A percentile compares a stretch with the other conserved stretches of the same genome.
Conservation (phyloP, 2,797 vertebrate species). For the Phalanger gymnotis region DNA sequence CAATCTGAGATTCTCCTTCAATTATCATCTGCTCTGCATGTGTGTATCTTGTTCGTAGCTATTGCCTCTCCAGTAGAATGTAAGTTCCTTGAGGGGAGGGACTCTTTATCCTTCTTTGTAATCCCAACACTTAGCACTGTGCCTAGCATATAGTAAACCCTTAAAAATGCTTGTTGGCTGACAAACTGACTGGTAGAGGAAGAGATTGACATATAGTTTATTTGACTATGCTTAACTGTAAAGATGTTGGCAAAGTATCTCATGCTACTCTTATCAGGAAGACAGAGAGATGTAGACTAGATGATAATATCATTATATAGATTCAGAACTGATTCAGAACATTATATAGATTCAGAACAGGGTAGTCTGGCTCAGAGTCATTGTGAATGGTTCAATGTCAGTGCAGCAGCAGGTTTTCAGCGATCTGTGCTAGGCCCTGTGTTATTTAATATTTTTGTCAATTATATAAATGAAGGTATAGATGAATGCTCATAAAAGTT, state of each 20-base stretch:
- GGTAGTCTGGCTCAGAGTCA: background rate
- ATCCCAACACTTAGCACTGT: background rate
- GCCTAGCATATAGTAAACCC: background rate
- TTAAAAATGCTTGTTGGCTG: background rate
- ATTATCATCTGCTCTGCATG: background rate
- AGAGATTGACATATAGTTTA: background rate
- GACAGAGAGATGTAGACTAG: background rate
- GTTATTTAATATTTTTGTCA: background rate
- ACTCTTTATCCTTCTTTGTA: background rate
- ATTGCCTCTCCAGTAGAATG: background rate
- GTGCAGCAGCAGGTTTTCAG: background rate
- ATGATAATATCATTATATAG: background rate
- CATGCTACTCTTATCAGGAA: background rate
- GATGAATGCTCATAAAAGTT: background rate
- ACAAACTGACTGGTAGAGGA: background rate
- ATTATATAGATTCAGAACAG: too few relatives aligned
- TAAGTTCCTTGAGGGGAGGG: background rate
- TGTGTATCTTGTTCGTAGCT: background rate
- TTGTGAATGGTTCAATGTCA: background rate
- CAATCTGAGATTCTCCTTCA: background rate
- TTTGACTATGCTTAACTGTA: background rate
- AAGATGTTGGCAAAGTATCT: background rate
- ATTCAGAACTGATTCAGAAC: too few relatives aligned
- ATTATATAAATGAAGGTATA: background rate
- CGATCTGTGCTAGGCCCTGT: background rate